A percentile compares a stretch with the other conserved stretches of the same genome.
phyloP scores from a whole-genome alignment of 53 echinoderm and acorn worm species.

The Mesocentrotus franciscanus region DNA sequence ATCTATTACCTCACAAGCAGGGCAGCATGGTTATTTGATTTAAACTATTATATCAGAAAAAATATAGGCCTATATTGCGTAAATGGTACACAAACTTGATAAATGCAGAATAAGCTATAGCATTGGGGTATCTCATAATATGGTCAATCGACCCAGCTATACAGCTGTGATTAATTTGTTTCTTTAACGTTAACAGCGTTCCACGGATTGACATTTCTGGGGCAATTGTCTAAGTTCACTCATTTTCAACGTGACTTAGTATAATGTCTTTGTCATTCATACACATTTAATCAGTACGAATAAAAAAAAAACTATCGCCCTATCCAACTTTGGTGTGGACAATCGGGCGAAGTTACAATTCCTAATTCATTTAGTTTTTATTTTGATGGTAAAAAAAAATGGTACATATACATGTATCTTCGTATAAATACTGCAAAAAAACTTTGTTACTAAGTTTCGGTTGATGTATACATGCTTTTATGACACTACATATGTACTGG shows the following conservation, averaged over 20 bases:
- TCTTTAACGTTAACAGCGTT: neutral
- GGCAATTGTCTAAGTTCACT: neutral
- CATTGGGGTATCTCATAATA: neutral
- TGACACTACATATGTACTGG: neutral
- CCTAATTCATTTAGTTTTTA: no score
- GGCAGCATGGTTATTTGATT: neutral
- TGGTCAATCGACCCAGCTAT: neutral
- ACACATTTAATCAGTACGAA: neutral
- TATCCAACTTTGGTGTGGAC: neutral
- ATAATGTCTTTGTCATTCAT: neutral
- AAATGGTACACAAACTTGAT: no score
- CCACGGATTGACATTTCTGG: neutral
- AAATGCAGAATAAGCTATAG: neutral
- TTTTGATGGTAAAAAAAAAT: no score
- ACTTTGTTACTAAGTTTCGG: neutral
- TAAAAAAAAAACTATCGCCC: neutral
- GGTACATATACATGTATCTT: no score
- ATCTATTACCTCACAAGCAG: neutral
- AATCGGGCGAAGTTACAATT: neutral
- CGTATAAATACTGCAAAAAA: neutral
- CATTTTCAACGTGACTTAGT: neutral
- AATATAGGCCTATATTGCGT: neutral
- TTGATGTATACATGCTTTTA: neutral
- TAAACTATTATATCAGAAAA: neutral
- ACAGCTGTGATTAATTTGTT: conserved; percentile 16